Evolutionary conservation across 2,797 vertebrate species (phyloP).

Genomic region (Salmo trutta): DNA sequence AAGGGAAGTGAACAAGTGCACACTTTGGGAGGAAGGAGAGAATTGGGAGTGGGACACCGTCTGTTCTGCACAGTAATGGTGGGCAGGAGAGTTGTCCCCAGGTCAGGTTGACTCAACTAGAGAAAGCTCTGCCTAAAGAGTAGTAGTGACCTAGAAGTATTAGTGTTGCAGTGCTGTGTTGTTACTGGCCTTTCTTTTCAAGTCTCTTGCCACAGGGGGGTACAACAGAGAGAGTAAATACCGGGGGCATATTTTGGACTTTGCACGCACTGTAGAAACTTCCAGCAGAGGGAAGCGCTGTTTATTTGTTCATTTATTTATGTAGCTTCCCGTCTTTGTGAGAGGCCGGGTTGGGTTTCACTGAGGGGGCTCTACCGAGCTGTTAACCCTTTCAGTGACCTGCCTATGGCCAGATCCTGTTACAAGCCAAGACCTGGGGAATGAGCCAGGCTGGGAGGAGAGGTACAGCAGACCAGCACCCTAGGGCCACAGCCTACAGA

Average conservation of each 20-base stretch:
- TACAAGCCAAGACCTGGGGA: not conserved
- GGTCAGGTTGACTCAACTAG: too few species aligned
- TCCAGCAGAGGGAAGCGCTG: constrained; percentile 2
- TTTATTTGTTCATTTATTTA: constrained; percentile 75
- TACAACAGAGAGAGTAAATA: constrained; percentile 12
- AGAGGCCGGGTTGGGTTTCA: constrained; percentile 51
- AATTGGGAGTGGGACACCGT: too few species aligned
- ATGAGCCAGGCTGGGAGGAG: not conserved
- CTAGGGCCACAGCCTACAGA: too few species aligned
- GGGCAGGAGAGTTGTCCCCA: too few species aligned
- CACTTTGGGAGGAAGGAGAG: too few species aligned
- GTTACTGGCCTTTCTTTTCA: not conserved
- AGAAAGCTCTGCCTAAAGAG: too few species aligned
- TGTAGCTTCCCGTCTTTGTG: constrained; percentile 79
- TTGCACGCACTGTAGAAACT: not conserved
- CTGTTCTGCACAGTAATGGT: too few species aligned
- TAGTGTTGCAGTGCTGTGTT: not conserved
- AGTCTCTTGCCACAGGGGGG: not conserved
- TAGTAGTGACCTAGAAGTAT: too few species aligned
- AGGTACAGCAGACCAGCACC: not conserved
- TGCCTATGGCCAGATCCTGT: not conserved
- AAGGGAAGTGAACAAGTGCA: too few species aligned
- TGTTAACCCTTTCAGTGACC: constrained; percentile 33
- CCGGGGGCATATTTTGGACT: not conserved
- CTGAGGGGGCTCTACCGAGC: not conserved